Evolutionary conservation across 2,797 vertebrate species (phyloP), one percentile per base, ranked within the genome.

Genomic region (Capromys pilorides): DNA sequence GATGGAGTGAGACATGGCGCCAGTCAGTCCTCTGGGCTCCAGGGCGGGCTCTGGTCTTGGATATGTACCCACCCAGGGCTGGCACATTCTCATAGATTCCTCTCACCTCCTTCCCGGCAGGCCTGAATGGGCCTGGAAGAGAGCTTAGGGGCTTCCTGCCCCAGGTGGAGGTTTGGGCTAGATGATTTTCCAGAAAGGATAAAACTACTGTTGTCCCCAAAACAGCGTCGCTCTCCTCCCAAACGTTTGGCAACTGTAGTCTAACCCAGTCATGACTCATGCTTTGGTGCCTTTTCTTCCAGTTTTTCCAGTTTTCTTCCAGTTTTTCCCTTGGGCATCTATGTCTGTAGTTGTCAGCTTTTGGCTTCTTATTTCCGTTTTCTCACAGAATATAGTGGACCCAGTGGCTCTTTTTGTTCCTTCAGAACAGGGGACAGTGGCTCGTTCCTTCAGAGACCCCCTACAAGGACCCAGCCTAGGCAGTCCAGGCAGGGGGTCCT

Each of bases 161-260:
- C 78, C 26, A 14, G 39, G 80, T 45, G 71, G 31, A 84, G 51
- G 51, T 57, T 31, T 26, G 16, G 73, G 61, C 78, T 39, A 36
- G 49, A 77, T 12, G 78, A 67, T 51, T 81, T 82, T 94, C 79
- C 88, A 62, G 8, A 79, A 88, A 79, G 82, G 84, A 88, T 22
- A 73, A 79, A 93, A 64, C 33, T 12, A 39, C 5, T 21, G 41
- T 82, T 6, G 1, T 67, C 77, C 78, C 12, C 71, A 92, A 80
- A 66, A 54, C 59, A 75, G 61, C 26, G 24, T 61, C 49, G 6
- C 18, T 1, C 14, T 13, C 6, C 39, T 85, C 62, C 69, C 24
- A 80, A 41, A 78, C 21, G 7, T 21, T 16, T 66, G 51, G 51
- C 80, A 16, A 0, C 22, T 4, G 6, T 26, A 5, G 31, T 31